Conservation (phyloP, 2,888 invertebrate species). For the Fissipunctia ypsillon region DNA sequence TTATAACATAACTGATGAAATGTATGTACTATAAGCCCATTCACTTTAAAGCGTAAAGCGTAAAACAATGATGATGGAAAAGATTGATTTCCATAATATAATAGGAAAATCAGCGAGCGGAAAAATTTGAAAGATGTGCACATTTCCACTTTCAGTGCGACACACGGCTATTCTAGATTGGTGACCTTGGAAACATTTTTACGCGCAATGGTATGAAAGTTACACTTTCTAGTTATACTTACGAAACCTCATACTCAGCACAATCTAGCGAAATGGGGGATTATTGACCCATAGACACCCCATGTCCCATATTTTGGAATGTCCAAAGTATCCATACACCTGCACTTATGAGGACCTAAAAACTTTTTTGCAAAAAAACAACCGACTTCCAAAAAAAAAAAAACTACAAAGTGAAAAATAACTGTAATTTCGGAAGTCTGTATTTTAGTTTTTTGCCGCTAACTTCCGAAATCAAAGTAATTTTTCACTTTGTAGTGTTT, state of each 20-base stretch:
- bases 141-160: constrained; percentile 7
- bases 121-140: constrained; percentile 9
- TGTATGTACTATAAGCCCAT: neutral
- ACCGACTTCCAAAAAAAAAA: no score
- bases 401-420: no score
- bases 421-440: no score
- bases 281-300: neutral
- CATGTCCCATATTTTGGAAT: neutral
- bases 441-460: no score
- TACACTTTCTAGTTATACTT: neutral
- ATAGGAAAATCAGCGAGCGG: constrained; percentile 21
- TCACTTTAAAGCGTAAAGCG: no score
- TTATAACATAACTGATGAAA: neutral
- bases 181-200: neutral
- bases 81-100: constrained; percentile 17
- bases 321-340: neutral
- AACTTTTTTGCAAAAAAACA: no score
- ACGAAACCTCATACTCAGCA: neutral
- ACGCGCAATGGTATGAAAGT: no score
- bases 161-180: neutral
- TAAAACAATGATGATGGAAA: constrained; percentile 4
- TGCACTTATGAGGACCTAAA: neutral
- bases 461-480: no score
- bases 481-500: no score
- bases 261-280: neutral